These are phyloP conservation scores for Bergia sp. DNA, from an alignment of 92 coral and sea anemone genomes.

Conservation along the genomic window DNA sequence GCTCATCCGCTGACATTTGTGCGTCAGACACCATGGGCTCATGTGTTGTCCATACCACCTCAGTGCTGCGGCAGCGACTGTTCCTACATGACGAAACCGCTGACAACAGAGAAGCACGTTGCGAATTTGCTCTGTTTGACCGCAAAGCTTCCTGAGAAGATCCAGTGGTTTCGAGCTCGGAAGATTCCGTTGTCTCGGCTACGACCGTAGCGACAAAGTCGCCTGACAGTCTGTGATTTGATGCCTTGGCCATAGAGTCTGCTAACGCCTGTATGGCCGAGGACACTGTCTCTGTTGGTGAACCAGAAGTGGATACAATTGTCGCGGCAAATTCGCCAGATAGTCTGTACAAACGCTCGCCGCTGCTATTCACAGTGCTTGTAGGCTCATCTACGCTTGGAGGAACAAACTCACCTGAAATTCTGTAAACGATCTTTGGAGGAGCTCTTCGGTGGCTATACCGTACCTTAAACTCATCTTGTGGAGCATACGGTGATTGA, in stretches of 20 bases:
- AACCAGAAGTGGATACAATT: constrained; percentile 38
- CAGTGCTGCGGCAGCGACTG: constrained; percentile 62
- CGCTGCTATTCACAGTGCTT: constrained; percentile 27
- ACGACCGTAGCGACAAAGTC: constrained; percentile 72
- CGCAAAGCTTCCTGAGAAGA: constrained; percentile 16
- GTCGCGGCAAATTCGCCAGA: constrained; percentile 41
- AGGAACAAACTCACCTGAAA: constrained; percentile 75
- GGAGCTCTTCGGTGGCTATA: constrained; percentile 67
- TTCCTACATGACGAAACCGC: constrained; percentile 63
- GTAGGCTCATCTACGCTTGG: constrained; percentile 26
- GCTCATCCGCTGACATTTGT: constrained; percentile 82
- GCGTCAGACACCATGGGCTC: constrained; percentile 81
- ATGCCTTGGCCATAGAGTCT: constrained; percentile 42
- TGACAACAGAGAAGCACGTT: constrained; percentile 53
- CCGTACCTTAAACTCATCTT: constrained; percentile 75
- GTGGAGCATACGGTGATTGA: constrained; percentile 91
- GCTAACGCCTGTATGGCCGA: constrained; percentile 56
- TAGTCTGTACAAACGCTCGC: constrained; percentile 41
- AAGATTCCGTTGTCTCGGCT: constrained; percentile 46
- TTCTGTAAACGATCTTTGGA: constrained; percentile 75
- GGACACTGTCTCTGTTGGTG: constrained; percentile 41
- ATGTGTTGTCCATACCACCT: constrained; percentile 79
- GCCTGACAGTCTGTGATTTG: constrained; percentile 37
- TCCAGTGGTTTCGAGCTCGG: constrained; percentile 4
- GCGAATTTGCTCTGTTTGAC: constrained; percentile 51